Base-by-base conservation (phyloP, 2,113 vertebrate species). In the Platysteira castanea region DNA sequence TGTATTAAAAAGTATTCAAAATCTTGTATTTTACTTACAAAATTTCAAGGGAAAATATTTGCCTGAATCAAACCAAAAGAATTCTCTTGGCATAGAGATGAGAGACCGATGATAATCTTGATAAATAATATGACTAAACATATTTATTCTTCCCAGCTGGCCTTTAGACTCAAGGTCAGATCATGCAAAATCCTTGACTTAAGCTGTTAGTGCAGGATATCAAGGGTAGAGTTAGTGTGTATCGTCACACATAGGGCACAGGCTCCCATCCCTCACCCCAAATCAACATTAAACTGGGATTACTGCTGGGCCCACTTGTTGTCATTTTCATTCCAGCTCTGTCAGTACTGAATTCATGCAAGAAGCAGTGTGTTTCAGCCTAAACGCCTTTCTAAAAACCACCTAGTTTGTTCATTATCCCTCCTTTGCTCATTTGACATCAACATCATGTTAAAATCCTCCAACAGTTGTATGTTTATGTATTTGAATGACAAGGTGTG, bases 271-370 rank as follows among this genome's bases (percentile, higher is more conserved):
- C 31, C 20, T 64, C 52, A 69, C 42, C 50, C 31, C 15, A 26
- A 0, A 0, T 0, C 8, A 65, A 28, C 3, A 1, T 10, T 76
- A 24, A 47, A 73, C 9, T 24, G n/a, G 7, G 9, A 2, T n/a
- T 61, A 11, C 46, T 71, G 67, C 42, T 9, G 11, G 57, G 6
- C 13, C 28, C 7, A 6, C 14, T 19, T 19, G 22, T 7, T 27
- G 42, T 6, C 18, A 10, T 31, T 76, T 68, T 77, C 13, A 28
- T 37, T 42, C 68, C 87, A 53, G 41, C n/a, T 24, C 54, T 56
- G 15, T 14, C 54, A 69, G 4, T 9, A n/a, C 28, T 2, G 22
- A 84, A 44, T 1, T 35, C 50, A 64, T 19, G 22, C 1, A 31
- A 30, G 50, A 22, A 61, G 59, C 22, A 2, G 31, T 27, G 37